A percentile compares a stretch with the other conserved stretches of the same genome.
These are phyloP conservation scores for Tragelaphus buxtoni DNA, from an alignment of 2,113 vertebrate genomes.

Conservation along the genomic window DNA sequence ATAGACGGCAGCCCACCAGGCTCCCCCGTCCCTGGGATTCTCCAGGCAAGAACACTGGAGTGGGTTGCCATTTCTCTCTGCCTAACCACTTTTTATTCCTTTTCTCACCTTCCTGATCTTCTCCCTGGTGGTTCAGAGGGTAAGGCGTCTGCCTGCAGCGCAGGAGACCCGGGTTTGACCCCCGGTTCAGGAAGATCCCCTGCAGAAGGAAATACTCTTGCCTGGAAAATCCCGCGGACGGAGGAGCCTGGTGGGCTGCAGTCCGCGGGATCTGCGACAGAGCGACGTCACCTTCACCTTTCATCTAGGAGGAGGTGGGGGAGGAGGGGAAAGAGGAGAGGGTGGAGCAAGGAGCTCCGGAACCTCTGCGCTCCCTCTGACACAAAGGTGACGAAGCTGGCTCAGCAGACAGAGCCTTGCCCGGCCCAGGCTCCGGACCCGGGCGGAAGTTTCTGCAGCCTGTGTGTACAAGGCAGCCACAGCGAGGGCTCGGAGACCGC, in stretches of 20 bases:
- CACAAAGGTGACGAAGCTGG: accelerated
- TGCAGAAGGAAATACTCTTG: background rate
- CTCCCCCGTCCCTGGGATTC: no score
- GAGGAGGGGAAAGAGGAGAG: no score
- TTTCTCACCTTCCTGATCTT: background rate
- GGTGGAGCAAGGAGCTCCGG: accelerated
- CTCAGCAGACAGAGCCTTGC: background rate
- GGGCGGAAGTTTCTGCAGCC: background rate
- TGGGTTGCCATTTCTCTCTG: background rate
- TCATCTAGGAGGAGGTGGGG: no score
- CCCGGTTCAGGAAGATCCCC: background rate
- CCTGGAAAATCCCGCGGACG: background rate
- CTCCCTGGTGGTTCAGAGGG: background rate
- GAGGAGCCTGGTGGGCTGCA: background rate
- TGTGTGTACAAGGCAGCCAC: accelerated
- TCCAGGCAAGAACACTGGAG: no score
- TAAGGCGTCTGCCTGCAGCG: background rate
- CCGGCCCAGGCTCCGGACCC: no score
- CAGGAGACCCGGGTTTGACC: background rate
- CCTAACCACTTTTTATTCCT: background rate
- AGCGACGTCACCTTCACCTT: background rate
- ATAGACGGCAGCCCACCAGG: no score
- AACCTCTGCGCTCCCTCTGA: accelerated
- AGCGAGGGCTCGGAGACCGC: accelerated
- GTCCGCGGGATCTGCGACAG: background rate